Base-by-base conservation (phyloP, 2,888 invertebrate genomes). In the Acronicta psi region DNA sequence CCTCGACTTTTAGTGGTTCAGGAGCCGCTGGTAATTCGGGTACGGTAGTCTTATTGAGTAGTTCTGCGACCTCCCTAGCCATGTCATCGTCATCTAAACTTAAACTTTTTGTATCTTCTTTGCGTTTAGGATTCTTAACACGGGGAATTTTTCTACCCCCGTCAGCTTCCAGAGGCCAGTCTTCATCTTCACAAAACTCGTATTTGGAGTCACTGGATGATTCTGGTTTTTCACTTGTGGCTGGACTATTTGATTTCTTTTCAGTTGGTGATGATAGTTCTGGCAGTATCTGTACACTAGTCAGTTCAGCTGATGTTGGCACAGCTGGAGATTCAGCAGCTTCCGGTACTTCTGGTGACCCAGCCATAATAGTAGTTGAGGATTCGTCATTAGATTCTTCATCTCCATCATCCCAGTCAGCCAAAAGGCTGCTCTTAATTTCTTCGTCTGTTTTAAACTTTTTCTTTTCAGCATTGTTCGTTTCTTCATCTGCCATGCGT, bases 141-240 rank as follows among this genome's bases (percentile, higher is more conserved):
- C 96, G 90, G 0, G 96, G 96, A 70, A 96, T 96, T 90, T 96
- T 96, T 66, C 96, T 92, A 13, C 96, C 94, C 29, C 84, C 91
- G 69, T 93, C 94, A 18, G 91, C 89, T 77, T 95, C 95, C 56
- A 95, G 89, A 11, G 94, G 93, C 92, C 95, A 94, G 77, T 94
- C 95, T 81, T 96, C 96, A 70, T 97, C 97, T 64, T 97, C 97
- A 71, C 96, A 96, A 83, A 97, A 97, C 85, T 97, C 97, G 82
- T 97, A 97, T 83, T 97, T 97, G 0, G 97, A 96, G 51, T 96
- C 91, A 70, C 89, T 91, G 0, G 91, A 87, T 16, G 93, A 87
- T 73, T 94, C 89, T 69, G 94, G 86, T 86, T 94, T 88, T 77
- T 92, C 92, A 43, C 75, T 69, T 29, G 71, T 40, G 13, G 79